phyloP scores from a whole-genome alignment of 2,113 vertebrate genomes.

The Oryzias celebensis region DNA sequence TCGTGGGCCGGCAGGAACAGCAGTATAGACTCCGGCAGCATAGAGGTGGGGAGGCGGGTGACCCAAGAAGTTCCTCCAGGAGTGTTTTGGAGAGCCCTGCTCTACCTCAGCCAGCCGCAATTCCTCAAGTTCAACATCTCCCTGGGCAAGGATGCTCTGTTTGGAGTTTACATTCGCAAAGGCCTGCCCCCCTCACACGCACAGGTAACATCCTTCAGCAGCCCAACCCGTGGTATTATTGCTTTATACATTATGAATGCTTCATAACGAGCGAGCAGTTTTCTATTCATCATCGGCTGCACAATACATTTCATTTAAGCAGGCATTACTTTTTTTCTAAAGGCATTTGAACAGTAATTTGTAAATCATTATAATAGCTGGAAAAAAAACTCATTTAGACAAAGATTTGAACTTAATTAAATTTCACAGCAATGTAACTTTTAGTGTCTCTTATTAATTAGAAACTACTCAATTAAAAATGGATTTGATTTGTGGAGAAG shows the following conservation, averaged over 20 bases:
- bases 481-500: conserved; percentile 61
- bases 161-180: conserved; percentile 96
- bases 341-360: conserved; percentile 47
- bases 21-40: conserved; percentile 93
- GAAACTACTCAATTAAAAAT: conserved; percentile 58
- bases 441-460: conserved; percentile 66
- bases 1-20: conserved; percentile 88
- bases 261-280: conserved; percentile 17
- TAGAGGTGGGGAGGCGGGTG: conserved; percentile 91
- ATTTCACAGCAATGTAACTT: conserved; percentile 67
- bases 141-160: conserved; percentile 94
- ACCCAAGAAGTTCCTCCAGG: conserved; percentile 94
- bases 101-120: conserved; percentile 92
- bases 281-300: conserved; percentile 30
- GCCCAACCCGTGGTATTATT: conserved; percentile 9
- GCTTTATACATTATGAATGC: conserved; percentile 25
- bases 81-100: conserved; percentile 94
- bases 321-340: conserved; percentile 11
- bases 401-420: conserved; percentile 66
- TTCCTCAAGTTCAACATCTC: conserved; percentile 99
- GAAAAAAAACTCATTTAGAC: conserved; percentile 56
- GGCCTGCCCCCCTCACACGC: conserved; percentile 95
- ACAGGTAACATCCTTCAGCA: conserved; percentile 73
- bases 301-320: conserved; percentile 17
- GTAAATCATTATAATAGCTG: conserved; percentile 50